Evolutionary conservation across 2,797 vertebrate species (phyloP), one percentile per base, ranked within the genome.

Genomic region (Chrysocyon brachyurus): DNA sequence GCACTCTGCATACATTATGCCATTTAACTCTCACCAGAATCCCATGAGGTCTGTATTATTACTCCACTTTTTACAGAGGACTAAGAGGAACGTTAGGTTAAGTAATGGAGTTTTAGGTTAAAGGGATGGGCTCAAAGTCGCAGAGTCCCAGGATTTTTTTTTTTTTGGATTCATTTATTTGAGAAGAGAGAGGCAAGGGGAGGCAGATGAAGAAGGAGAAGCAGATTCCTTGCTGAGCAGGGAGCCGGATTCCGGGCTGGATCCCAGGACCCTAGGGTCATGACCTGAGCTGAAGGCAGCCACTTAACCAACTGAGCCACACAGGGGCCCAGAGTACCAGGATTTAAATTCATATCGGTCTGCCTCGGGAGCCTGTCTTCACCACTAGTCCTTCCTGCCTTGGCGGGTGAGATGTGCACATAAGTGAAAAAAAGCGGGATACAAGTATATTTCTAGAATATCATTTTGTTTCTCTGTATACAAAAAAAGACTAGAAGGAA

Each of bases 1-100:
- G 87, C 40, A 84, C 31, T 87, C 24, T 83, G 52, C 31, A 56
- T 79, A 95, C 87, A 73, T 87, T 56, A 73, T 14, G 14, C 83
- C 63, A 93, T 87, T 93, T 87, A 87, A 83, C 19, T 36, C 77
- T 92, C 22, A 83, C 54, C 33, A 78, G 82, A 94, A 72, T 93
- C 83, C 75, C 89, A 49, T 46, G 31, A 91, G 81, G 24, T 72
- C 26, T 92, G n/a, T 63, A 75, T 92, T 93, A 73, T 52, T 73
- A 77, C 75, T 8, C 5, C 46, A 68, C 57, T 92, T 91, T 94
- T 85, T 79, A 61, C 52, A 72, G 26, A 79, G 56, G 33, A 73
- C 59, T 91, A 93, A 93, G 49, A 54, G 40, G 64, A 95, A 89
- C 49, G 63, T 66, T 84, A 66, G 78, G 36, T 84, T 72, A 92